These are phyloP conservation scores for Atta texana DNA, from an alignment of 1,140 invertebrate species.

Conservation along the genomic window DNA sequence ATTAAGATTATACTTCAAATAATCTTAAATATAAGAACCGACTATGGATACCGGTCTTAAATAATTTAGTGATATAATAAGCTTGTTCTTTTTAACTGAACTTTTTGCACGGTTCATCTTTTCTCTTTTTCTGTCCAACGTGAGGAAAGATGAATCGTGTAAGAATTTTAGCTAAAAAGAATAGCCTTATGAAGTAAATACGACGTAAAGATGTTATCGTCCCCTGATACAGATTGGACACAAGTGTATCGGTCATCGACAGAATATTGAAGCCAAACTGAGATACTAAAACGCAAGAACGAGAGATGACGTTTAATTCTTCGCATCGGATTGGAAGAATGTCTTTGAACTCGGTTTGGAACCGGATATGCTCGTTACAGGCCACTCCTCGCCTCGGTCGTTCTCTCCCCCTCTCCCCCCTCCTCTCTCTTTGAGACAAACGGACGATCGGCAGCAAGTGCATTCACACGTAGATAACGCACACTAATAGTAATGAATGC, in stretches of 20 bases:
- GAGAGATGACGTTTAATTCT: constrained; percentile 45
- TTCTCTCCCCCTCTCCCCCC: not conserved
- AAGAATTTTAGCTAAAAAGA: too few relatives aligned
- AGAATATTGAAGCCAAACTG: not conserved
- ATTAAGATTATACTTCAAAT: too few relatives aligned
- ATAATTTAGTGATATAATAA: not conserved
- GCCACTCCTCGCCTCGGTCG: not conserved
- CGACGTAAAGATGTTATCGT: not conserved
- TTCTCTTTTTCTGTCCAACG: too few relatives aligned
- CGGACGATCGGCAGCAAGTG: constrained; percentile 60
- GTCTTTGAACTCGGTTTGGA: constrained; percentile 74
- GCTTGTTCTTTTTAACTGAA: too few relatives aligned
- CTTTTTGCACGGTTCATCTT: too few relatives aligned
- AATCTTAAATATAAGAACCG: too few relatives aligned
- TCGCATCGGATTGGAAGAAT: constrained; percentile 30
- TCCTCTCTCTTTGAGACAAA: constrained; percentile 43
- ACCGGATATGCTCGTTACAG: constrained; percentile 74
- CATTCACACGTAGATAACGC: constrained; percentile 74
- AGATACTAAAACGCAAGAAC: constrained; percentile 9
- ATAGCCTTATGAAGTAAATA: not conserved
- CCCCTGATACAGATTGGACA: not conserved
- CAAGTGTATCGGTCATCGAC: not conserved
- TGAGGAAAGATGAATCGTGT: too few relatives aligned
- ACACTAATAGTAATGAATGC: constrained; percentile 2
- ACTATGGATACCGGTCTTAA: not conserved